phyloP scores from a whole-genome alignment of 1,140 invertebrate genomes.

The Bacillus rossius region DNA sequence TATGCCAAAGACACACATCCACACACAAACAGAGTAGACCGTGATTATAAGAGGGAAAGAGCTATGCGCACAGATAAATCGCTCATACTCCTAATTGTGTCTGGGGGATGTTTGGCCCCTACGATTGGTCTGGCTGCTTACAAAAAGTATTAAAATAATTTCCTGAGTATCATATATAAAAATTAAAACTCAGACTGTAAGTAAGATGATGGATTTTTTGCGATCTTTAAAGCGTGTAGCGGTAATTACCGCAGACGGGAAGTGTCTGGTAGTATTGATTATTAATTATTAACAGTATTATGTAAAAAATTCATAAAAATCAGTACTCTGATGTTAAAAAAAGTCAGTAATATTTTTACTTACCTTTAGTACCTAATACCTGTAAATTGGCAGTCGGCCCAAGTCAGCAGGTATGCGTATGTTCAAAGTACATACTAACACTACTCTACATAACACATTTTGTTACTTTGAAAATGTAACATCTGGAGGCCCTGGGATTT shows the following conservation, averaged over 20 bases:
- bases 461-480: not conserved
- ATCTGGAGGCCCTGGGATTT: not conserved
- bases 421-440: not conserved
- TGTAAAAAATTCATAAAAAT: not conserved
- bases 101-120: constrained; percentile 16
- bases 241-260: not conserved
- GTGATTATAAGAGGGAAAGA: no score
- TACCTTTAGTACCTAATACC: not conserved
- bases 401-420: not conserved
- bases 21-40: no score
- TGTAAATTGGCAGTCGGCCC: not conserved
- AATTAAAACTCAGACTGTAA: constrained; percentile 19
- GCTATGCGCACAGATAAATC: not conserved
- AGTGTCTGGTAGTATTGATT: not conserved
- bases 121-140: constrained; percentile 17
- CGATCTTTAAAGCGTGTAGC: no score
- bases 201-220: constrained; percentile 13
- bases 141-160: constrained; percentile 20
- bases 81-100: constrained; percentile 2
- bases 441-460: constrained; percentile 1
- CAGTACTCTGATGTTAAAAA: not conserved
- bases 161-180: constrained; percentile 21
- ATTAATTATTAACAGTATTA: not conserved
- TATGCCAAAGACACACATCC: no score
- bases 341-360: not conserved